Base-by-base conservation (phyloP, 2,797 vertebrate species). In the Enteromius argenteus region DNA sequence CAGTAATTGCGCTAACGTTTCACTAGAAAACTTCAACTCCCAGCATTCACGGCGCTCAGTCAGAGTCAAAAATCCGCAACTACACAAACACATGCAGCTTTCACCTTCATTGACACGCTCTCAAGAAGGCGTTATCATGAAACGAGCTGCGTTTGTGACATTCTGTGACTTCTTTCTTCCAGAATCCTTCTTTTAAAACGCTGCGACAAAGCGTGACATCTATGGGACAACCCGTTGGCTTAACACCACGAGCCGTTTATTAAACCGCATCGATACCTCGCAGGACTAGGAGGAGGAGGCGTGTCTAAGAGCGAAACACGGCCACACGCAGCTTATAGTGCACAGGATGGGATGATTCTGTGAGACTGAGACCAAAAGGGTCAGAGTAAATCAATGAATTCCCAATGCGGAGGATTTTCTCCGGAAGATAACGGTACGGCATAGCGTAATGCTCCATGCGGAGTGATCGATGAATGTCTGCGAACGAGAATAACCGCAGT, bases 61-160 rank as follows among this genome's bases (percentile, higher is more conserved):
- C 74, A 58, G 49, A 53, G 44, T 76, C 35, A 82, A 81, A 66
- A 86, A 85, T 75, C 89, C 92, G 30, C 42, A 80, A 84, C 74
- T 19, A 87, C 81, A 87, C 9, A 84, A 60, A 35, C 69, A 87
- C 3, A 80, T 86, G 88, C 87, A 89, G 90, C 89, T 90, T 89
- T 90, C 6, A 92, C 92, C 74, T 78, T 82, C 91, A 92, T 93
- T 93, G 92, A 93, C 80, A 93, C 93, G 92, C 90, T 77, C 89
- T 91, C 90, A 88, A 89, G 91, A 91, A 91, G 90, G 89, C 79
- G 87, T 89, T 91, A 62, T 86, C 79, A 71, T 79, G 56, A 46
- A 64, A 73, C 37, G 66, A 60, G 72, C 23, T 49, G 86, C 30
- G 15, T 39, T 86, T 80, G 2, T 88, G 78, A 77, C 68, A 60